phyloP scores from a whole-genome alignment of 1,140 invertebrate species.

The Plutomurus gul region DNA sequence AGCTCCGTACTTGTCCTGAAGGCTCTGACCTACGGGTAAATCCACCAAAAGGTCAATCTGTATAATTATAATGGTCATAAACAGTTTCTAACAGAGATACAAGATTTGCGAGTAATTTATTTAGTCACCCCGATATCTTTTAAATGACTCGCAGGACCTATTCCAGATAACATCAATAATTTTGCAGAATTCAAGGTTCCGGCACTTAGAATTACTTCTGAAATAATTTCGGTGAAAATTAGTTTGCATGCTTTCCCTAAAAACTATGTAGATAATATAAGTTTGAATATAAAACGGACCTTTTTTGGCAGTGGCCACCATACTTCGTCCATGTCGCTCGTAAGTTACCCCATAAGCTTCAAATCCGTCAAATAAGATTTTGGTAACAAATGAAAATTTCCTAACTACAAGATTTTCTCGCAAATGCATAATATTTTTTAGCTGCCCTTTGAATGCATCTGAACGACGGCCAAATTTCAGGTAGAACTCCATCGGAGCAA shows the following conservation, averaged over 20 bases:
- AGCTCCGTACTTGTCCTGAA: neutral
- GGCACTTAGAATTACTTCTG: neutral
- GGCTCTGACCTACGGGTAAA: neutral
- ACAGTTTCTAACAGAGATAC: neutral
- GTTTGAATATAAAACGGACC: neutral
- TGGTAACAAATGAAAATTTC: conserved; percentile 3
- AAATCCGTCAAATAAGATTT: neutral
- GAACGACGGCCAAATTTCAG: conserved; percentile 2
- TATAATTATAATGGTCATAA: neutral
- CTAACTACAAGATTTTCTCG: neutral
- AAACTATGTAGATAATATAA: neutral
- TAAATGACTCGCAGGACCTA: neutral
- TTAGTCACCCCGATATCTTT: neutral
- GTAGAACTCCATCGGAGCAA: conserved; percentile 16
- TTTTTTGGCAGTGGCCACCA: neutral
- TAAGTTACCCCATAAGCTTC: neutral
- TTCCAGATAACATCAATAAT: neutral
- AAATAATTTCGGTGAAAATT: neutral
- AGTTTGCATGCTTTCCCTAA: no score
- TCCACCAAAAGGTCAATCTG: neutral
- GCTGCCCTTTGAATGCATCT: conserved; percentile 44
- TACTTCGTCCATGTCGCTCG: neutral
- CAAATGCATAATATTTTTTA: neutral
- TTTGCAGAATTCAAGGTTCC: neutral
- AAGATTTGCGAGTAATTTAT: no score